These are phyloP conservation scores for Hestina assimilis DNA, from an alignment of 1,140 invertebrate species.

Conservation along the genomic window DNA sequence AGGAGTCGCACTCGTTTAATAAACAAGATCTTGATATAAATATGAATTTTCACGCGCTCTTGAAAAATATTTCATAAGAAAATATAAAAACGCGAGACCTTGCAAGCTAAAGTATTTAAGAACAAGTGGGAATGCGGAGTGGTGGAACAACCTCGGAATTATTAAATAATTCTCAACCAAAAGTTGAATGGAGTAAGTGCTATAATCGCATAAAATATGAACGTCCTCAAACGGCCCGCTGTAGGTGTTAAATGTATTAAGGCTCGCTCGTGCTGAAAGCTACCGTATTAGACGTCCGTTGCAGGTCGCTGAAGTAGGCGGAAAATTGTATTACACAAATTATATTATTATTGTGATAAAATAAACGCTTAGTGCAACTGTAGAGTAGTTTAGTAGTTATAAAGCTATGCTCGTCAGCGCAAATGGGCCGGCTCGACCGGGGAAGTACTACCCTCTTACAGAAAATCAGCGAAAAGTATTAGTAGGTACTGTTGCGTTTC, in stretches of 20 bases:
- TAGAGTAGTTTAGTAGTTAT: too few relatives aligned
- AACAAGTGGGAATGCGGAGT: constrained; percentile 12
- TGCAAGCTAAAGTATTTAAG: constrained; percentile 13
- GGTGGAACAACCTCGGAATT: not conserved
- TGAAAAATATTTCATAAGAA: constrained; percentile 14
- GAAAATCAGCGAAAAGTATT: too few relatives aligned
- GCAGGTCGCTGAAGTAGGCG: constrained; percentile 4
- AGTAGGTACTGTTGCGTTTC: too few relatives aligned
- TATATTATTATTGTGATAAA: not conserved
- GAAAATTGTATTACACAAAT: constrained; percentile 13
- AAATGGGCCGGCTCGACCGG: too few relatives aligned
- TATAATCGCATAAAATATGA: not conserved
- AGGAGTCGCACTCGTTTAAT: too few relatives aligned
- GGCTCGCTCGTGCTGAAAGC: constrained; percentile 10
- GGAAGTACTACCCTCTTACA: too few relatives aligned
- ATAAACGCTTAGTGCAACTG: too few relatives aligned
- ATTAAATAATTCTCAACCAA: not conserved
- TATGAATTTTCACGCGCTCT: constrained; percentile 8
- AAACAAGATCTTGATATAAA: constrained; percentile 9
- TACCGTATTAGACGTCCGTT: constrained; percentile 8
- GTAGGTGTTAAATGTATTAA: constrained; percentile 10
- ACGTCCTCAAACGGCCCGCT: not conserved
- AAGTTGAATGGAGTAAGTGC: not conserved
- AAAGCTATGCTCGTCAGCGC: too few relatives aligned
- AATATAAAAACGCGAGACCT: constrained; percentile 13